Evolutionary conservation across 2,888 invertebrate species (phyloP).

Genomic region (Euspilapteryx auroguttella): DNA sequence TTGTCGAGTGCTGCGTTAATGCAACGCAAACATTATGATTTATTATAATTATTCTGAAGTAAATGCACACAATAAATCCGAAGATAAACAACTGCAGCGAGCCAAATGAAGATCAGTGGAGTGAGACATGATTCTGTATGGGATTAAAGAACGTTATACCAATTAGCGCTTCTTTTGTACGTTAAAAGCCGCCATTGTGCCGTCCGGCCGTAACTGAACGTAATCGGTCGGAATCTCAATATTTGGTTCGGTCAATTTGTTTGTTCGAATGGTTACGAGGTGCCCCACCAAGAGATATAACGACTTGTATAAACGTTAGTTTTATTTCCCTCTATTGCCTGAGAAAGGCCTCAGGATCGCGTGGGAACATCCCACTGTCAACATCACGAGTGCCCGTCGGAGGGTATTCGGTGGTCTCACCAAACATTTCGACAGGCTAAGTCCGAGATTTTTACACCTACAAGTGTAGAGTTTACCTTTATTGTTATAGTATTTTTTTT

Average conservation of each 20-base stretch:
- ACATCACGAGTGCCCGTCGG: slow-evolving; percentile 28
- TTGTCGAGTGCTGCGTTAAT: slow-evolving; percentile 14
- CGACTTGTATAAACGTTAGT: slow-evolving; percentile 26
- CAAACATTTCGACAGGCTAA: slow-evolving; percentile 36
- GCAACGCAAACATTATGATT: slow-evolving; percentile 33
- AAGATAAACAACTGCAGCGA: slow-evolving; percentile 1
- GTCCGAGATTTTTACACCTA: slow-evolving; percentile 55
- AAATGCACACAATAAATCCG: slow-evolving; percentile 4
- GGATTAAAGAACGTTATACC: too few species aligned
- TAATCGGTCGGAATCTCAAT: slow-evolving; percentile 31
- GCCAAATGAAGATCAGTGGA: not conserved
- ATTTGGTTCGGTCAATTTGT: slow-evolving; percentile 46
- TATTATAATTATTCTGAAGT: slow-evolving; percentile 32
- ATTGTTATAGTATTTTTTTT: slow-evolving; percentile 46
- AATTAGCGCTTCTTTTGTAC: slow-evolving; percentile 50
- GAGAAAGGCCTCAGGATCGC: slow-evolving; percentile 47
- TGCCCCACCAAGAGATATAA: slow-evolving; percentile 18
- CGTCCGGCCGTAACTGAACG: slow-evolving; percentile 21
- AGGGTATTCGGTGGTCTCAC: slow-evolving; percentile 28
- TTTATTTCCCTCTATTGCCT: slow-evolving; percentile 23
- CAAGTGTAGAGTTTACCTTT: slow-evolving; percentile 39
- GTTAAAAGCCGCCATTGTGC: slow-evolving; percentile 49
- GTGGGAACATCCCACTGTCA: slow-evolving; percentile 39
- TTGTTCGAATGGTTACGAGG: slow-evolving; percentile 30
- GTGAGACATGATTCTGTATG: not conserved